phyloP scores from a whole-genome alignment of 2,888 invertebrate genomes.

The Gordius sp. region DNA sequence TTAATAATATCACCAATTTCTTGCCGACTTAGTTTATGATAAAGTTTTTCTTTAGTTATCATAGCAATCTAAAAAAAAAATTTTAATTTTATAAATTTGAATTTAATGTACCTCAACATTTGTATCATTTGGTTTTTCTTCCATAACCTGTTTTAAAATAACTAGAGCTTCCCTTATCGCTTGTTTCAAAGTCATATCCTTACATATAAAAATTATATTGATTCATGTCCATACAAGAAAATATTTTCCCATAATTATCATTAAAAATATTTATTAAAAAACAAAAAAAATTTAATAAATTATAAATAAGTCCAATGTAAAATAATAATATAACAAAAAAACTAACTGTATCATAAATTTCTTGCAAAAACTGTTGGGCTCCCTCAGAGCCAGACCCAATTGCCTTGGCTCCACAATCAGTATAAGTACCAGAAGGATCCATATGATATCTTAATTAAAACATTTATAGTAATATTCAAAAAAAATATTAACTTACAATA shows the following conservation, averaged over 20 bases:
- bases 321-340: no score
- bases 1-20: slow-evolving; percentile 62
- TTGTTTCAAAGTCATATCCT: slow-evolving; percentile 72
- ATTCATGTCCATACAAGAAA: no score
- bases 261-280: no score
- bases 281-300: no score
- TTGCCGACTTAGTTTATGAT: slow-evolving; percentile 64
- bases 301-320: no score
- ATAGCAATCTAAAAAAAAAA: slow-evolving; percentile 40
- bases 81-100: not conserved
- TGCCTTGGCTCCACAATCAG: slow-evolving; percentile 88
- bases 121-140: slow-evolving; percentile 78
- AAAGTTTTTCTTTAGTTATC: slow-evolving; percentile 53
- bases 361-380: slow-evolving; percentile 69
- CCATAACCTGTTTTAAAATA: slow-evolving; percentile 96
- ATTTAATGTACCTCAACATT: slow-evolving; percentile 52
- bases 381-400: slow-evolving; percentile 98
- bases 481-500: slow-evolving; percentile 36
- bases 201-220: slow-evolving; percentile 27
- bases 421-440: slow-evolving; percentile 95
- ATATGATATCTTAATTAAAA: slow-evolving; percentile 42
- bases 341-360: slow-evolving; percentile 37
- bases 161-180: slow-evolving; percentile 65
- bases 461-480: not conserved
- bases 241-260: no score